phyloP scores from a whole-genome alignment of 2,797 vertebrate species.

The Sebastes variabilis region DNA sequence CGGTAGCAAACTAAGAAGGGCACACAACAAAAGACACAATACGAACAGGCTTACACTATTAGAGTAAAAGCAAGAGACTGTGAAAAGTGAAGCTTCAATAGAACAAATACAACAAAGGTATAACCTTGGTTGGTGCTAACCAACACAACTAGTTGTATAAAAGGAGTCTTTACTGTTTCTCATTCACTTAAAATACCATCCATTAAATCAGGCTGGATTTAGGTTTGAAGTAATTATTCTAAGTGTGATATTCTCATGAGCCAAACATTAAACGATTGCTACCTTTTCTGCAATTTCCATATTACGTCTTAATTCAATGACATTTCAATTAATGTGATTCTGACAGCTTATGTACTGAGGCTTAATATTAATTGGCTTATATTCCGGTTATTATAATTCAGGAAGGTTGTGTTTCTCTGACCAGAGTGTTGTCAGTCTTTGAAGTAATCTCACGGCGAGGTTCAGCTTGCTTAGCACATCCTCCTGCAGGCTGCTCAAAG shows the following conservation, averaged over 20 bases:
- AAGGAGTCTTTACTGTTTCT: neutral
- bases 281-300: neutral
- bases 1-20: neutral
- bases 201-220: neutral
- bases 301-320: neutral
- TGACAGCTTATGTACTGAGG: neutral
- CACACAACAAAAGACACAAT: neutral
- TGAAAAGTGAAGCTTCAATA: neutral
- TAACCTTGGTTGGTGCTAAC: neutral
- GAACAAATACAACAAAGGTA: neutral
- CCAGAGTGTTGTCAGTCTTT: slow-evolving; percentile 20
- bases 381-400: slow-evolving; percentile 9
- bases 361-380: slow-evolving; percentile 16
- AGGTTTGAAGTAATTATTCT: neutral
- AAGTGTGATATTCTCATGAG: neutral
- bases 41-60: neutral
- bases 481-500: slow-evolving; percentile 13
- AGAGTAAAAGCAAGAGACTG: neutral
- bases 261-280: neutral
- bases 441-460: slow-evolving; percentile 4
- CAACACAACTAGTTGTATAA: neutral
- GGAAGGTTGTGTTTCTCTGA: slow-evolving; percentile 8
- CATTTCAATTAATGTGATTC: neutral
- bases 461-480: slow-evolving; percentile 6
- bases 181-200: neutral